Base-by-base conservation (phyloP, 1,140 invertebrate genomes). In the Papilio helenus region DNA sequence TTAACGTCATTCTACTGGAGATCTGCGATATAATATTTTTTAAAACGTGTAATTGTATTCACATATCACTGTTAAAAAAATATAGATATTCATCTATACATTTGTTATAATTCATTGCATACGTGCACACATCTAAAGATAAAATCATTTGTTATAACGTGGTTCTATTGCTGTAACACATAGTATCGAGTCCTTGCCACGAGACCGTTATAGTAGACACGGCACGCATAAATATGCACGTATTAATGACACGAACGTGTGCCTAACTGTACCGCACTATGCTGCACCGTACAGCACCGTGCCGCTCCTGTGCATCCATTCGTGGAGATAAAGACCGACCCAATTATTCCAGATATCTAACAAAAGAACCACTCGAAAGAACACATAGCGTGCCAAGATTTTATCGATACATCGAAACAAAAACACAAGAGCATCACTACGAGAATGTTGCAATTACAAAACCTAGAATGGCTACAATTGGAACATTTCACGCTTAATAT, bases 201-300 rank as follows among this genome's bases (percentile, higher is more conserved):
- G 81, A 78, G 88, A 92, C 92, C 92, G 92, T 94, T 94, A 94
- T 72, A 83, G 80, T 77, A 91, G 87, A 90, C 92, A 91, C 89
- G 92, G 88, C 86, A 89, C 88, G 93, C 93, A 94, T 94, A 92
- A 93, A 90, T 93, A 93, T 94, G 90, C 92, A 92, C 86, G 88
- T 90, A 92, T 90, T 88, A 92, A 90, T 92, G 88, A 87, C 89
- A 91, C 88, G 88, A 90, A 90, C 88, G 90, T 92, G 89, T 85
- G 74, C 82, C 79, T 93, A 94, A 93, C 92, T 92, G 91, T 93
- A 91, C 86, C n/a, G 14, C 46, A 55, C 51, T 18, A 8, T 55
- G 51, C 7, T 55, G 51, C 51, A 55, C 83, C 86, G 86, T 46
- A 16, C 44, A 46, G 83, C 89, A 81, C 85, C 86, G 86, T 88